Evolutionary conservation across 2,113 vertebrate genomes (phyloP).

Genomic region (Podarcis muralis): DNA sequence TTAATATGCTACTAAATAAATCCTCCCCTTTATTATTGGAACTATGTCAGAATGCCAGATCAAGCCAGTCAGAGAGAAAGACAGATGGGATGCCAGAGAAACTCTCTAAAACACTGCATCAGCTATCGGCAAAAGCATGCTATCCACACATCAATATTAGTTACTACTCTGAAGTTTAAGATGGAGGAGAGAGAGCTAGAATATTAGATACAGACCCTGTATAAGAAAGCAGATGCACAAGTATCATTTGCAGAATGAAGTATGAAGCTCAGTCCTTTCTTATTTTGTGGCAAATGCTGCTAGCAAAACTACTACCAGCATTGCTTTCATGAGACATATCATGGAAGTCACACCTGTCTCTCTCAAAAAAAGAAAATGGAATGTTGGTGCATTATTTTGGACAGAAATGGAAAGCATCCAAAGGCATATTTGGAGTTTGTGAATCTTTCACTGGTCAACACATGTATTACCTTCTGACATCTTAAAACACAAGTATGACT

Average conservation of each 20-base stretch:
- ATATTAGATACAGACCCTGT: not conserved
- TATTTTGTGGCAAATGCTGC: not conserved
- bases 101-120: not conserved
- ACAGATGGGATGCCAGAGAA: not conserved
- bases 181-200: not conserved
- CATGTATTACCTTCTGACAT: not conserved
- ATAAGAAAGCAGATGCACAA: not conserved
- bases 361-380: not conserved
- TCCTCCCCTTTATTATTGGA: not conserved
- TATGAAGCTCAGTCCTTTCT: not conserved
- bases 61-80: conserved; percentile 4
- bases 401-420: not conserved
- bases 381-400: not conserved
- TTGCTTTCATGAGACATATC: not conserved
- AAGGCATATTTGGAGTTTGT: not conserved
- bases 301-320: not conserved
- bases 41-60: conserved; percentile 1
- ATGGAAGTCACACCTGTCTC: not conserved
- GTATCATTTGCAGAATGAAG: not conserved
- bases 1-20: conserved; percentile 41
- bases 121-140: not conserved
- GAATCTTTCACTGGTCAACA: not conserved
- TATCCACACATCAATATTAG: not conserved
- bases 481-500: not conserved
- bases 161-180: not conserved